These are phyloP conservation scores for Odiellus spinosus DNA, from an alignment of 2,888 invertebrate genomes.

Conservation along the genomic window DNA sequence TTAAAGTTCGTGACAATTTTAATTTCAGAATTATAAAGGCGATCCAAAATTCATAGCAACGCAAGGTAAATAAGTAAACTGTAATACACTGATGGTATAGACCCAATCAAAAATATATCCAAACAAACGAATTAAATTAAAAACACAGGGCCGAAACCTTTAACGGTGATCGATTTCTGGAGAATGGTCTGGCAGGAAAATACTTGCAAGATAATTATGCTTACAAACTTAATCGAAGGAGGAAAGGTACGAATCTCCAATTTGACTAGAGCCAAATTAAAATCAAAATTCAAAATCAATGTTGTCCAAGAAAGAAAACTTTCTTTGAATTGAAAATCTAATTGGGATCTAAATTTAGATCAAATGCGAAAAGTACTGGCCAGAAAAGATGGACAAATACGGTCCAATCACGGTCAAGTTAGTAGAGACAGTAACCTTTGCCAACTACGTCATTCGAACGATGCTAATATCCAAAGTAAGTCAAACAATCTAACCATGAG, in stretches of 20 bases:
- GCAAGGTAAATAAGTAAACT: constrained; percentile 13
- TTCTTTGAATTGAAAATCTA: no score
- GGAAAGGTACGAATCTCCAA: constrained; percentile 28
- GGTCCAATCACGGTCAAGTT: constrained; percentile 2
- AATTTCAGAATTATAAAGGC: constrained; percentile 8
- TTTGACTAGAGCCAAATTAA: no score
- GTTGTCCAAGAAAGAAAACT: no score
- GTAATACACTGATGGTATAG: no score
- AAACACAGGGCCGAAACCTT: constrained; percentile 9
- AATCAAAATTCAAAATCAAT: no score
- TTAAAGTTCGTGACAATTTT: no score
- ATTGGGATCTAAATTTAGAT: neutral
- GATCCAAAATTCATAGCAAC: constrained; percentile 8
- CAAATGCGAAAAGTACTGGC: constrained; percentile 14
- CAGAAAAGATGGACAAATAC: constrained; percentile 3
- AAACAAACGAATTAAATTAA: no score
- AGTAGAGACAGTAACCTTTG: constrained; percentile 1
- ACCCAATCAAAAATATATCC: no score
- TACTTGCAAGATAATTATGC: constrained; percentile 9
- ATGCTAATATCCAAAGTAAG: constrained; percentile 9
- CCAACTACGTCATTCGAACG: constrained; percentile 7
- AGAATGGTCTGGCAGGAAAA: constrained; percentile 11
- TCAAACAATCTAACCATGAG: no score
- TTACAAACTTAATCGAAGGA: constrained; percentile 10
- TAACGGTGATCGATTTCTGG: constrained; percentile 10